Percentiles rank a stretch among this genome's conserved stretches.
These are phyloP conservation scores for Notolepis coatsorum DNA, from an alignment of 2,797 vertebrate species.

Conservation along the genomic window DNA sequence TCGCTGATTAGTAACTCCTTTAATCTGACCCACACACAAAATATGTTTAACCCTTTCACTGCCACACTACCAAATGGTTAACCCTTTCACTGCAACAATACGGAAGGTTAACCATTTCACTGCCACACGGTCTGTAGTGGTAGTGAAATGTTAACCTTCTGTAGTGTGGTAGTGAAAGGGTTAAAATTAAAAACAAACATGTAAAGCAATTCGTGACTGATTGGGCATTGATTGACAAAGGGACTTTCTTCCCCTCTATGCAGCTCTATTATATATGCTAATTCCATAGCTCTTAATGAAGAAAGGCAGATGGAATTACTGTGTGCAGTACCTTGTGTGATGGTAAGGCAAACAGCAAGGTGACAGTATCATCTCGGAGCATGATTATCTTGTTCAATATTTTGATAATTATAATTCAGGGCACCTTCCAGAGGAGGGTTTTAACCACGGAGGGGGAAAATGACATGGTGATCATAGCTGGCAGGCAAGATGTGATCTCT, in stretches of 20 bases:
- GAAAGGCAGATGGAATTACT: constrained; percentile 21
- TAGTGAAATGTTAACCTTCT: no score
- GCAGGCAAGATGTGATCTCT: constrained; percentile 82
- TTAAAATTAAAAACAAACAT: no score
- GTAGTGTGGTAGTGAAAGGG: no score
- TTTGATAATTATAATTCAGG: constrained; percentile 85
- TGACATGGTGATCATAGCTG: constrained; percentile 85
- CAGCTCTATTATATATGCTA: background rate
- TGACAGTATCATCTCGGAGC: constrained; percentile 72
- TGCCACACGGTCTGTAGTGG: no score
- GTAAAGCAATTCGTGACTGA: no score
- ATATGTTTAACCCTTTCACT: no score
- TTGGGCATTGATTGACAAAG: no score
- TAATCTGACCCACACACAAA: no score
- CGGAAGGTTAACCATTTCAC: no score
- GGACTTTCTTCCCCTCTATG: background rate
- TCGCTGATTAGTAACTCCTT: no score
- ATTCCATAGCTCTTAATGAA: constrained; percentile 24
- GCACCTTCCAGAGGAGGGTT: constrained; percentile 75
- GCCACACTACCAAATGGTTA: no score
- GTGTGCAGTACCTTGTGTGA: constrained; percentile 34
- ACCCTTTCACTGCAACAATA: no score
- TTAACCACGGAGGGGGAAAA: constrained; percentile 76
- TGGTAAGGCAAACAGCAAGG: constrained; percentile 41
- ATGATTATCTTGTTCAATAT: constrained; percentile 83